Conservation (phyloP, 2,113 vertebrate genomes). For the western clawed frog (Xenopus tropicalis) region DNA sequence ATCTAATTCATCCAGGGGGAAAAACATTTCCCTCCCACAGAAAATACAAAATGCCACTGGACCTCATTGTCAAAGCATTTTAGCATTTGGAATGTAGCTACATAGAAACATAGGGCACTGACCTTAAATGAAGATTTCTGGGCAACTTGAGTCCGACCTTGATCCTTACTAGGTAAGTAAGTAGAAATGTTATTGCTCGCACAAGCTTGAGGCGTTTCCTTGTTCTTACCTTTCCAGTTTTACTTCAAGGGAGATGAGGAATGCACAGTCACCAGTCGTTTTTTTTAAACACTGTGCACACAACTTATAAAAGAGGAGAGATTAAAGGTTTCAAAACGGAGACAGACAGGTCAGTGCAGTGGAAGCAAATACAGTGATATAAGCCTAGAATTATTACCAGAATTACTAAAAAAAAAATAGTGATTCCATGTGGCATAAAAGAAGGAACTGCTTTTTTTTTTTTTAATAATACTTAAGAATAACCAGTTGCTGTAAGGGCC, state of each 20-base stretch:
- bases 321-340: background rate
- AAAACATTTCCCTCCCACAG: too few species aligned
- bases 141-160: background rate
- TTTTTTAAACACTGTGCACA: slow-evolving; percentile 47
- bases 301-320: background rate
- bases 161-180: background rate
- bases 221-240: slow-evolving; percentile 59
- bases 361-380: background rate
- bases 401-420: too few species aligned
- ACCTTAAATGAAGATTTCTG: slow-evolving; percentile 2
- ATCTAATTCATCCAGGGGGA: too few species aligned
- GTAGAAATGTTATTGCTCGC: slow-evolving; percentile 11
- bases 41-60: too few species aligned
- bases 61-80: too few species aligned
- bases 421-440: too few species aligned
- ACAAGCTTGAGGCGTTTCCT: slow-evolving; percentile 50
- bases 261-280: slow-evolving; percentile 1
- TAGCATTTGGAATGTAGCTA: background rate
- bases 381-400: too few species aligned
- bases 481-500: too few species aligned
- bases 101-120: background rate
- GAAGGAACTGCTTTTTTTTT: too few species aligned
- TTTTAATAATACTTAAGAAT: too few species aligned
- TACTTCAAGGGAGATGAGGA: slow-evolving; percentile 27
- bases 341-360: background rate